A percentile compares a stretch with the other conserved stretches of the same genome.
These are phyloP conservation scores for Tolmerus cingulatus DNA, from an alignment of 2,888 invertebrate species.

Conservation along the genomic window DNA sequence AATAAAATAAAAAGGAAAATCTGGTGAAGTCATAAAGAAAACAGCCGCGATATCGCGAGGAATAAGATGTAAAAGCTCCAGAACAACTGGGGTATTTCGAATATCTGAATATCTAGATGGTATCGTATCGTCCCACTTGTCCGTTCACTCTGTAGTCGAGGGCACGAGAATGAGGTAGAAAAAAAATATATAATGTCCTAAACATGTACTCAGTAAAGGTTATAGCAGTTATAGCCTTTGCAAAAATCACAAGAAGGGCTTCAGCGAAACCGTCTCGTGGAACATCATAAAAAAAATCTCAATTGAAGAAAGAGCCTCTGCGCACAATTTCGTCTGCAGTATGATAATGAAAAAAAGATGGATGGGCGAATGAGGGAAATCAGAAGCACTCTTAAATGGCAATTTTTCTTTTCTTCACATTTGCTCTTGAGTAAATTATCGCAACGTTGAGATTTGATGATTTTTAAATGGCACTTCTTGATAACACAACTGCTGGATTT, in stretches of 20 bases:
- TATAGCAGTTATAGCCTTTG: not conserved
- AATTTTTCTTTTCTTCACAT: not conserved
- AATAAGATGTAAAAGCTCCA: not conserved
- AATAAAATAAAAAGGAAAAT: not conserved
- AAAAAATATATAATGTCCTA: not conserved
- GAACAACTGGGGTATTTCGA: not conserved
- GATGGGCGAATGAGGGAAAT: not conserved
- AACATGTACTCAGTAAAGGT: not conserved
- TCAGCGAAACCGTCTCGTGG: not conserved
- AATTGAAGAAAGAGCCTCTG: not conserved
- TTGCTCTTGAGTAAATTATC: not conserved
- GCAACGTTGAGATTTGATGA: not conserved
- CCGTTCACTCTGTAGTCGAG: not conserved
- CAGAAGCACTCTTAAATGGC: not conserved
- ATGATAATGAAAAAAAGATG: not conserved
- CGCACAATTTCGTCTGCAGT: not conserved
- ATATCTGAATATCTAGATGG: not conserved
- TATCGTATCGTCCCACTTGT: not conserved
- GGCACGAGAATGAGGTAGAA: not conserved
- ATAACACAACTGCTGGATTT: not conserved
- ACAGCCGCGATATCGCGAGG: not conserved
- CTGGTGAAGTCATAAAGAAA: not conserved
- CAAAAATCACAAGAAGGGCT: not conserved
- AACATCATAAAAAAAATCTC: not conserved
- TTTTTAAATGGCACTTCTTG: not conserved